phyloP scores from a whole-genome alignment of 2,888 invertebrate species.

The Sminthurides aquaticus region DNA sequence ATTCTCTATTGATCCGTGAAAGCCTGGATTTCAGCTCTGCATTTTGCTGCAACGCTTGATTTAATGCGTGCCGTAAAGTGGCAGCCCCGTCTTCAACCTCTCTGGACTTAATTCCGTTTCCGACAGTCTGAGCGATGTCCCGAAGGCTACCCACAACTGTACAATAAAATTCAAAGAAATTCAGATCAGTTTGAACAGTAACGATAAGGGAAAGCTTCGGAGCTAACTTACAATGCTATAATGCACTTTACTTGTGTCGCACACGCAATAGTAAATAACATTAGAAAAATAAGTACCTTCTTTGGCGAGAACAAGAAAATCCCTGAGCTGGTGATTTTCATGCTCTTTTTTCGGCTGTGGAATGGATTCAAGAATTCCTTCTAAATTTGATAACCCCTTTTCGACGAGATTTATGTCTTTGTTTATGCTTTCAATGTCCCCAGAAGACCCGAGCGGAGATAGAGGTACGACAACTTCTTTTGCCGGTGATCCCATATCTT shows the following conservation, averaged over 20 bases:
- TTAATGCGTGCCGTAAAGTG: slow-evolving; percentile 56
- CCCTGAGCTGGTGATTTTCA: slow-evolving; percentile 51
- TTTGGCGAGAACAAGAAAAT: slow-evolving; percentile 62
- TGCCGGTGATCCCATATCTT: slow-evolving; percentile 44
- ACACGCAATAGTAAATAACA: no score
- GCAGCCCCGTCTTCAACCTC: slow-evolving; percentile 45
- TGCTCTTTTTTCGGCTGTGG: slow-evolving; percentile 45
- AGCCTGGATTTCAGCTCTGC: slow-evolving; percentile 57
- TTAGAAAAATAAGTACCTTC: slow-evolving; percentile 51
- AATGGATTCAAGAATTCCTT: slow-evolving; percentile 53
- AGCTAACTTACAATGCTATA: neutral
- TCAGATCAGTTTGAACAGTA: slow-evolving; percentile 3
- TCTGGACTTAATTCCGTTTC: slow-evolving; percentile 30
- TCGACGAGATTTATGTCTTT: slow-evolving; percentile 61
- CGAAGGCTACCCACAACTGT: slow-evolving; percentile 41
- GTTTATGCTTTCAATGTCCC: slow-evolving; percentile 48
- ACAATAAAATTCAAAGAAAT: slow-evolving; percentile 10
- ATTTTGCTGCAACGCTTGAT: slow-evolving; percentile 66
- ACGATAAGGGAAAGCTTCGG: neutral
- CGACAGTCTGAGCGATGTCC: slow-evolving; percentile 38
- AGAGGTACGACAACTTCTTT: slow-evolving; percentile 43
- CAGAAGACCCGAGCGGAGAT: slow-evolving; percentile 20
- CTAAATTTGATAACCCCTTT: slow-evolving; percentile 61
- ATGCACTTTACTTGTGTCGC: neutral
- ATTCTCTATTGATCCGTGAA: slow-evolving; percentile 46